Evolutionary conservation across 2,797 vertebrate genomes (phyloP).

Genomic region (Hemibagrus guttatus): DNA sequence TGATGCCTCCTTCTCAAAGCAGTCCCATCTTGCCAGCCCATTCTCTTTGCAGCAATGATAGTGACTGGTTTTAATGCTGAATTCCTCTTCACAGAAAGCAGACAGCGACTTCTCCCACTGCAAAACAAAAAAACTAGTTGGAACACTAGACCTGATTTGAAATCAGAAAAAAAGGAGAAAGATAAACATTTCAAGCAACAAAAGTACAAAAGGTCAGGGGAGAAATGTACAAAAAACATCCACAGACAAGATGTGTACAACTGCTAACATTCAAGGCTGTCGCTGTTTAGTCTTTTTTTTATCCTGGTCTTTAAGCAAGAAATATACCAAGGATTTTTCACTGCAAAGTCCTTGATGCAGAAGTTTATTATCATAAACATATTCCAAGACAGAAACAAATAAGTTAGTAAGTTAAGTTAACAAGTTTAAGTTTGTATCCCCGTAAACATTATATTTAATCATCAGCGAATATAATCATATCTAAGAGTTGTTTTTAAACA

Average conservation of each 20-base stretch:
- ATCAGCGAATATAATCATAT: neutral
- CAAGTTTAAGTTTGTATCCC: neutral
- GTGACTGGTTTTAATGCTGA: slow-evolving; percentile 47
- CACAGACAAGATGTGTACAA: neutral
- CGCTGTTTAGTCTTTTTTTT: neutral
- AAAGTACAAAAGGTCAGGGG: neutral
- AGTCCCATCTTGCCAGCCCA: slow-evolving; percentile 48
- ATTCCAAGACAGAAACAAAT: neutral
- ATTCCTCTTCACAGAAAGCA: slow-evolving; percentile 67
- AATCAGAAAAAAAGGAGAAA: neutral
- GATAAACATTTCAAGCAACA: neutral
- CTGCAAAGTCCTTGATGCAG: neutral
- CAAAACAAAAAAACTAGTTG: slow-evolving; percentile 19
- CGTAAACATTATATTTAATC: neutral
- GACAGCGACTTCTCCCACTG: slow-evolving; percentile 71
- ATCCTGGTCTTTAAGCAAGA: no score
- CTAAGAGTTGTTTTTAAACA: neutral
- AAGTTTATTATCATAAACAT: neutral
- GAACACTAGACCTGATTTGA: neutral
- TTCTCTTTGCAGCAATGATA: slow-evolving; percentile 66
- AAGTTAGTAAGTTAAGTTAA: neutral
- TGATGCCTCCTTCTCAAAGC: slow-evolving; percentile 64
- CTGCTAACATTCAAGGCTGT: neutral
- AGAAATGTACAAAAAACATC: neutral
- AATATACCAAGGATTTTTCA: neutral